A percentile compares a stretch with the other conserved stretches of the same genome.
These are phyloP conservation scores for Synanthedon formicaeformis DNA, from an alignment of 2,888 invertebrate species.

Conservation along the genomic window DNA sequence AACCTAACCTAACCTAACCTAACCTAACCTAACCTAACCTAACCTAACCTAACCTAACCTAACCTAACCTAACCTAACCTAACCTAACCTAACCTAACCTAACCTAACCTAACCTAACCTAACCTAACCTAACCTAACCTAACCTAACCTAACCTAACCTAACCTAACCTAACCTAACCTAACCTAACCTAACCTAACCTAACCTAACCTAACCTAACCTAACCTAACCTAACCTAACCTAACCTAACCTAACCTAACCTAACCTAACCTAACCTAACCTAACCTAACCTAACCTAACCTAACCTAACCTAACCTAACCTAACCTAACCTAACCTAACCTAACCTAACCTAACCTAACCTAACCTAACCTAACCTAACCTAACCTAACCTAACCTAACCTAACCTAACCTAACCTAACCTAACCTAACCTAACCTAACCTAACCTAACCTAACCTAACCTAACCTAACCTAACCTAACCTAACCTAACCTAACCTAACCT, in stretches of 20 bases:
- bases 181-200: constrained; percentile 2
- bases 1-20: constrained; percentile 1
- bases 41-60: constrained; percentile 1
- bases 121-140: constrained; percentile 1
- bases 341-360: constrained; percentile 1
- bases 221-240: constrained; percentile 3
- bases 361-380: constrained; percentile 2
- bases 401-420: constrained; percentile 1
- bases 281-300: constrained; percentile 1
- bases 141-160: constrained; percentile 1
- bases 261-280: not conserved
- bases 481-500: not conserved
- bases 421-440: constrained; percentile 2
- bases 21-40: constrained; percentile 1
- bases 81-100: constrained; percentile 1
- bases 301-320: constrained; percentile 3
- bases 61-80: constrained; percentile 1
- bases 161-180: constrained; percentile 4
- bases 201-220: constrained; percentile 4
- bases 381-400: constrained; percentile 2
- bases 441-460: not conserved
- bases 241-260: not conserved
- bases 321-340: constrained; percentile 2
- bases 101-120: not conserved
- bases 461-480: not conserved